These are phyloP conservation scores for Addax nasomaculatus DNA, from an alignment of 2,113 vertebrate genomes.

Conservation along the genomic window DNA sequence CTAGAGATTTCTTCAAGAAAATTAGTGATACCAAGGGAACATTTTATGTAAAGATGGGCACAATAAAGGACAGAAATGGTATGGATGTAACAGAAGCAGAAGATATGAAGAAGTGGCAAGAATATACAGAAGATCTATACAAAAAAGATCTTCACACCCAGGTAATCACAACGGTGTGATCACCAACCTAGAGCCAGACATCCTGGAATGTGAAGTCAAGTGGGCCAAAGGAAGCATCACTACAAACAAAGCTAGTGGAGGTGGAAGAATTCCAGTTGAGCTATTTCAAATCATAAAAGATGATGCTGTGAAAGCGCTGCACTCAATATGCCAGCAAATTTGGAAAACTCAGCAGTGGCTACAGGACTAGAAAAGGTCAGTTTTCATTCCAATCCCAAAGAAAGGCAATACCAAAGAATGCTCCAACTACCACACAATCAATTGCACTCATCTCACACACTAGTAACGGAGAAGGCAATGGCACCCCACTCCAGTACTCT, in stretches of 20 bases:
- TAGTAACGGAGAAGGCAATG: fast-evolving
- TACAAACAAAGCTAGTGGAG: not conserved
- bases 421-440: not conserved
- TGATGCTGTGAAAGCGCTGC: not conserved
- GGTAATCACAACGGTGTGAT: not conserved
- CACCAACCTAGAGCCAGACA: not conserved
- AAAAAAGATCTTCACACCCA: not conserved
- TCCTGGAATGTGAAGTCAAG: not conserved
- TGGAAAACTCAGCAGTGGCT: not conserved
- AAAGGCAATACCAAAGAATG: not conserved
- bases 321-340: not conserved
- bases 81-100: not conserved
- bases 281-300: not conserved
- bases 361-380: not conserved
- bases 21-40: not conserved
- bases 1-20: not conserved
- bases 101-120: not conserved
- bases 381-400: not conserved
- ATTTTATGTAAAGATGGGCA: not conserved
- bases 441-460: fast-evolving
- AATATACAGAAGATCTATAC: not conserved
- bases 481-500: too few relatives aligned
- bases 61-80: not conserved
- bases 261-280: not conserved
- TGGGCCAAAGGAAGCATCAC: not conserved